Base-by-base conservation (phyloP, 2,888 invertebrate species). In the Noctuana brunneofusca region DNA sequence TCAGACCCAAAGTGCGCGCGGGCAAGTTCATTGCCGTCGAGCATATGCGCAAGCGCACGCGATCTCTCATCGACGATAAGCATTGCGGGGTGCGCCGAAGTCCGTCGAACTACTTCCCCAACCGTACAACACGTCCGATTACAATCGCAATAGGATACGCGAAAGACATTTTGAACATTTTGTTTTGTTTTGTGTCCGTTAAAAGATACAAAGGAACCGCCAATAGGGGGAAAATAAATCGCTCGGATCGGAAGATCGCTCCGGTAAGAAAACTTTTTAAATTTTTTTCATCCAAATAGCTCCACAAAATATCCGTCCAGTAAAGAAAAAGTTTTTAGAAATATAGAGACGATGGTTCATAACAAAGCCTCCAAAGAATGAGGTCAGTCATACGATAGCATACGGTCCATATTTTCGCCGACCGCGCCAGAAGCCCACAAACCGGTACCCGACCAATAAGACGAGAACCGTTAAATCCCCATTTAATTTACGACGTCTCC, bases 11-110 rank as follows among this genome's bases (percentile, higher is more conserved):
- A 74, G 72, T 63, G 58, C 66, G 58, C 62, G 71, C 68, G 64
- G 14, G 38, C 82, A 85, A 84, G 86, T 85, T 83, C 85, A 85
- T 79, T 85, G 84, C 75, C 85, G 78, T 71, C 65, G 60, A 69
- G 71, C 71, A 58, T 58, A 64, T 71, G 48, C 48, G 46, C 46
- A 3, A 20, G 75, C 74, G 76, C 78, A 71, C 71, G 72, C 72
- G 82, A 82, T 83, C 73, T 68, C 66, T 66, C 74, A n/a, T 35
- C 24, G 24, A 5, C 58, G 84, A 84, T 84, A 82, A 75, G 71
- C 75, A 71, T 68, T 77, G 75, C 76, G 73, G 76, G 74, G 75
- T 75, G 75, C 72, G 71, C 27, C n/a, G 27, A 12, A n/a, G 35
- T 35, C 3, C n/a, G 35, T n/a, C 35, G 5, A 38, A 27, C 38